Base-by-base conservation (phyloP, 2,797 vertebrate species). In the Hyperoplus immaculatus region DNA sequence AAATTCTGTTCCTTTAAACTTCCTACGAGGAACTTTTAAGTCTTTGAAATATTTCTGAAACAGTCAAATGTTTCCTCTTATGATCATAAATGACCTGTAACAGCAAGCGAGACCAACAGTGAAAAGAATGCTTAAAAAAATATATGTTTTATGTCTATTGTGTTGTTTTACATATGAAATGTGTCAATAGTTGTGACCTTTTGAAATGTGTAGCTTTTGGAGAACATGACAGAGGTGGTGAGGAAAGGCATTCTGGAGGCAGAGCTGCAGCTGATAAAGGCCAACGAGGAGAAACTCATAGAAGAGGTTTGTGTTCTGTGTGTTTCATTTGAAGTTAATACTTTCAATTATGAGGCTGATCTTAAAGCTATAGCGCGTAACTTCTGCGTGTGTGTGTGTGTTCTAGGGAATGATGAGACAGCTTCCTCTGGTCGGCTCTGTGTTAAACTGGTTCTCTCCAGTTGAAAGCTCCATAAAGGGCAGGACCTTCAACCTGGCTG, bases 151-250 rank as follows among this genome's bases (percentile, higher is more conserved):
- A 42, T 47, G 43, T n/a, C n/a, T 5, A 14, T 6, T 65, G 15
- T 12, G 15, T 46, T 81, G 13, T 51, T 4, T 43, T 14, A 3
- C 42, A 38, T 6, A 46, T 62, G 42, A 39, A 16, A 42, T 63
- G 41, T 39, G 2, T 64, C 5, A 77, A 50, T 12, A 10, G 3
- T 9, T 36, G 4, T 75, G 10, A 55, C 73, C 77, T 0, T 10
- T 77, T 12, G 51, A 29, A 29, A 74, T 85, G 15, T 69, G 66
- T 16, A 99, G 98, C 92, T 99, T 21, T 81, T 99, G 89, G 98
- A 99, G 91, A 99, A 99, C 92, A 99, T 99, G 98, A 98, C 97
- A 0, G 98, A 99, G 86, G 96, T 99, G 42, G 97, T 99, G 81
- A 96, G 96, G 88, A 98, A 96, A 92, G 98, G 98, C 43, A 99